Evolutionary conservation across 2,888 invertebrate species (phyloP).

Genomic region (Torymus texanus): DNA sequence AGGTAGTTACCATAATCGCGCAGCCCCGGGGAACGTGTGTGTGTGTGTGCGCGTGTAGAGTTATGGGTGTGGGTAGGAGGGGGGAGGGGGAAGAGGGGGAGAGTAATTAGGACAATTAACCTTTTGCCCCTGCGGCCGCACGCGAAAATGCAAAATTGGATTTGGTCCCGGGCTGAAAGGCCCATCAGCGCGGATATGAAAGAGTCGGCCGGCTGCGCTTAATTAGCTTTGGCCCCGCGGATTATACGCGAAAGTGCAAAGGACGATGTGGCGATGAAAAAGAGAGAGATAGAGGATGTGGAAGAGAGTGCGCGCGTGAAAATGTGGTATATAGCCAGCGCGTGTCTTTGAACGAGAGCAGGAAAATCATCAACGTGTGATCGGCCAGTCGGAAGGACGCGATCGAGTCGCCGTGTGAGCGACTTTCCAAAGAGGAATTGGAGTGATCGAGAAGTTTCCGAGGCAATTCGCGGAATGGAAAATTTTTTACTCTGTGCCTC

Average conservation of each 20-base stretch:
- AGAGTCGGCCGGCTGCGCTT: slow-evolving; percentile 58
- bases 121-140: slow-evolving; percentile 43
- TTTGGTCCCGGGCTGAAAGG: slow-evolving; percentile 61
- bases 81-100: not conserved
- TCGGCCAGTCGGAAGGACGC: too few relatives aligned
- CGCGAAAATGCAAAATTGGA: slow-evolving; percentile 62
- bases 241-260: slow-evolving; percentile 1
- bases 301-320: too few relatives aligned
- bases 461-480: too few relatives aligned
- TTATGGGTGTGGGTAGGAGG: not conserved
- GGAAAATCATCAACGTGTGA: not conserved
- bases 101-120: slow-evolving; percentile 65
- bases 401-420: too few relatives aligned
- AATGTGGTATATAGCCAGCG: not conserved
- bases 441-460: too few relatives aligned
- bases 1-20: slow-evolving; percentile 50
- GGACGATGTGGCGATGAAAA: too few relatives aligned
- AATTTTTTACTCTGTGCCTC: too few relatives aligned
- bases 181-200: slow-evolving; percentile 63
- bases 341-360: not conserved
- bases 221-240: slow-evolving; percentile 38
- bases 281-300: too few relatives aligned
- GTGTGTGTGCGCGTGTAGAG: slow-evolving; percentile 16
- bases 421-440: too few relatives aligned
- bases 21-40: not conserved